A percentile compares a stretch with the other conserved stretches of the same genome.
Evolutionary conservation across 2,113 vertebrate species (phyloP).

Genomic region (Nothobranchius kuhntae): DNA sequence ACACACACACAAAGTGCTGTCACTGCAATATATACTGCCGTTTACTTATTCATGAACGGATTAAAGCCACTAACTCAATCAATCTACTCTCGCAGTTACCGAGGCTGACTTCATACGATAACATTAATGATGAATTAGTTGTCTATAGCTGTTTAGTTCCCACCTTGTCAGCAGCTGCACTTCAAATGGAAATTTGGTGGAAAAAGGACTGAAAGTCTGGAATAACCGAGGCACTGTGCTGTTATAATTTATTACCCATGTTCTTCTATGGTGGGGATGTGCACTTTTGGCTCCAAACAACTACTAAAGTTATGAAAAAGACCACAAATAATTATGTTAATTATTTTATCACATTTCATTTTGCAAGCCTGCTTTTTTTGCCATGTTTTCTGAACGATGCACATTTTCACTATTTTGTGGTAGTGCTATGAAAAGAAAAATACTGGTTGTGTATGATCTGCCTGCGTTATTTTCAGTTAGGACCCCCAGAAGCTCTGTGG

Average conservation of each 20-base stretch:
- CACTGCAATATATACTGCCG: conserved; percentile 54
- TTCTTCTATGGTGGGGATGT: neutral
- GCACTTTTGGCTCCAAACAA: too few species aligned
- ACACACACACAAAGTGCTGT: conserved; percentile 21
- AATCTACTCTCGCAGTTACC: conserved; percentile 66
- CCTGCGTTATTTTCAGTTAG: too few species aligned
- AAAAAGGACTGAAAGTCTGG: conserved; percentile 31
- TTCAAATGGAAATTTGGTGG: conserved; percentile 43
- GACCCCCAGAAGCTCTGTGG: too few species aligned
- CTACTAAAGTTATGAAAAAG: too few species aligned
- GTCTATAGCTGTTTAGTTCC: conserved; percentile 57
- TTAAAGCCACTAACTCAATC: conserved; percentile 70
- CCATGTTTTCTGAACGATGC: too few species aligned
- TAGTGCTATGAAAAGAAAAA: too few species aligned
- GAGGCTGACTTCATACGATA: conserved; percentile 54
- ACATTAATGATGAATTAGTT: conserved; percentile 74
- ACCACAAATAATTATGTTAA: too few species aligned
- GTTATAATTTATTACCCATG: conserved; percentile 24
- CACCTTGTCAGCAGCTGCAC: conserved; percentile 46
- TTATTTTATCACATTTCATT: too few species aligned
- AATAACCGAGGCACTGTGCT: neutral
- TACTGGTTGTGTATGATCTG: too few species aligned
- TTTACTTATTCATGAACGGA: conserved; percentile 74
- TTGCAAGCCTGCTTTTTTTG: too few species aligned
- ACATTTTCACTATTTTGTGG: too few species aligned